phyloP scores from a whole-genome alignment of 2,113 vertebrate species.

The Dendropsophus ebraccatus region DNA sequence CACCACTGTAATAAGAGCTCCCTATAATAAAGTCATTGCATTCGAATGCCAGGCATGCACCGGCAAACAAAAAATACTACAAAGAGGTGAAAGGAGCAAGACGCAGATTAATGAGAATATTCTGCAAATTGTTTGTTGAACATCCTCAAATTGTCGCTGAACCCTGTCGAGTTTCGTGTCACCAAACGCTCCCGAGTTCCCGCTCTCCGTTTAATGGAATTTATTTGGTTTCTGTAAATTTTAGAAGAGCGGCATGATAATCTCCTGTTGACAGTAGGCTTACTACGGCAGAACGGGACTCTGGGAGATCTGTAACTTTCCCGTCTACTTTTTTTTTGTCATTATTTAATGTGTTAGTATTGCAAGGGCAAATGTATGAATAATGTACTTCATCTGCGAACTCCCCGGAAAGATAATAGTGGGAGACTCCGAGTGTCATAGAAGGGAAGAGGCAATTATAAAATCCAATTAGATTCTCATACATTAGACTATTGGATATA shows the following conservation, averaged over 20 bases:
- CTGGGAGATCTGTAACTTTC: constrained; percentile 6
- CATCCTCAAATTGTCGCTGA: constrained; percentile 21
- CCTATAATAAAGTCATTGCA: constrained; percentile 1
- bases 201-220: constrained; percentile 13
- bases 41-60: constrained; percentile 15
- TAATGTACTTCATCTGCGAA: constrained; percentile 39
- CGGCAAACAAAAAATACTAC: neutral
- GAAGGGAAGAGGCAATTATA: constrained; percentile 49
- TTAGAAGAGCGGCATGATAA: constrained; percentile 14
- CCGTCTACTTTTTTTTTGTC: constrained; percentile 23
- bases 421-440: constrained; percentile 42
- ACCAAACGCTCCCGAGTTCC: neutral
- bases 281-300: constrained; percentile 8
- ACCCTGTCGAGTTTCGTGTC: constrained; percentile 4
- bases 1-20: neutral
- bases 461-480: constrained; percentile 55
- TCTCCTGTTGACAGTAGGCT: constrained; percentile 19
- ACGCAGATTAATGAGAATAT: constrained; percentile 27
- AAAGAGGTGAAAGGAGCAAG: neutral
- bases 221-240: constrained; percentile 13
- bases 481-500: constrained; percentile 17
- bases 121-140: constrained; percentile 14
- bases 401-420: constrained; percentile 3
- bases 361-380: constrained; percentile 41
- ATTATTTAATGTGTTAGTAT: constrained; percentile 50